These are phyloP conservation scores for Diploscapter pachys DNA, from an alignment of 1,140 invertebrate genomes.

Conservation along the genomic window DNA sequence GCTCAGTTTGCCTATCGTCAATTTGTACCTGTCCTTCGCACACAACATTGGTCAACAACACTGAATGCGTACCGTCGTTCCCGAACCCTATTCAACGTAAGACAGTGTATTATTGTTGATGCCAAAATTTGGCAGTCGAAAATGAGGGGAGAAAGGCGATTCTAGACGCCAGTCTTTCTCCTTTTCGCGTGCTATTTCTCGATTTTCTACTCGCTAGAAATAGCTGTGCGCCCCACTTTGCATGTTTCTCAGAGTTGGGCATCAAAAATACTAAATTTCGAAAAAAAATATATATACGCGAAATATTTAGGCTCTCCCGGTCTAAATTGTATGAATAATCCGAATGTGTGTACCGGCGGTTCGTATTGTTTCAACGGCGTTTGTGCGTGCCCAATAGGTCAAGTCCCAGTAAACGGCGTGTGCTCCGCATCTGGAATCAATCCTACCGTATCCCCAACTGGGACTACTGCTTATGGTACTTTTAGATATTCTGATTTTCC, in stretches of 20 bases:
- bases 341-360: conserved; percentile 26
- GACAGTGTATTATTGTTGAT: no score
- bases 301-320: conserved; percentile 9
- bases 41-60: no score
- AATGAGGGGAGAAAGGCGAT: no score
- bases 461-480: conserved; percentile 22
- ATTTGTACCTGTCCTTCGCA: conserved; percentile 7
- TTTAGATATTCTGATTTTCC: not conserved
- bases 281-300: not conserved
- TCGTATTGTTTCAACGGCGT: conserved; percentile 34
- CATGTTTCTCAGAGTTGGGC: no score
- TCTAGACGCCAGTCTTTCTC: no score
- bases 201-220: no score
- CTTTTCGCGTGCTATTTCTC: no score
- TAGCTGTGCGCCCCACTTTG: no score
- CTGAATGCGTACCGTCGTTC: no score
- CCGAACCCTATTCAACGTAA: no score
- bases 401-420: conserved; percentile 10
- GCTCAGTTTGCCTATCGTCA: conserved; percentile 5
- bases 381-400: conserved; percentile 31
- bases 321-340: conserved; percentile 6
- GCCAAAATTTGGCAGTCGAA: no score
- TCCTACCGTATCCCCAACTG: not conserved
- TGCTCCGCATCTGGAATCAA: conserved; percentile 6
- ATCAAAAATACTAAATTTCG: no score